Percentiles rank a stretch among this genome's conserved stretches.
phyloP scores from a whole-genome alignment of 2,797 vertebrate genomes.

The Enteromius unitaeniatus region DNA sequence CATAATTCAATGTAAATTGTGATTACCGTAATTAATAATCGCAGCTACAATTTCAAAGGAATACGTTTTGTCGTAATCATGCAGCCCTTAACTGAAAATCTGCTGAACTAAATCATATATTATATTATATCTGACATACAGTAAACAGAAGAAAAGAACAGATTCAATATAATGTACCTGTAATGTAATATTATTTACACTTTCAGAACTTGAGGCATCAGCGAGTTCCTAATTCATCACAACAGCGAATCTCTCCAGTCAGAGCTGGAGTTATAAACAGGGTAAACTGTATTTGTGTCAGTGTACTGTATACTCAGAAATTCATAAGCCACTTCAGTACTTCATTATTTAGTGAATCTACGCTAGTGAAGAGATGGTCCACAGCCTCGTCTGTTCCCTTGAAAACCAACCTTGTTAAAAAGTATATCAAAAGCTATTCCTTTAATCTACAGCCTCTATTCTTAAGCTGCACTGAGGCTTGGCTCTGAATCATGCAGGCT shows the following conservation, averaged over 20 bases:
- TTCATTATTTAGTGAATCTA: conserved; percentile 48
- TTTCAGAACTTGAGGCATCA: neutral
- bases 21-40: too few species aligned
- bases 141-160: neutral
- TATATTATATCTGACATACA: neutral
- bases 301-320: neutral
- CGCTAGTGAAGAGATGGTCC: conserved; percentile 6
- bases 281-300: neutral
- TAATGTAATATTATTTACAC: neutral
- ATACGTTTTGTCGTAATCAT: too few species aligned
- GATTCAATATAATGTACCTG: neutral
- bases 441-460: conserved; percentile 44
- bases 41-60: too few species aligned
- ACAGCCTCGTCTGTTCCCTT: conserved; percentile 10
- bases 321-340: conserved; percentile 1
- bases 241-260: neutral
- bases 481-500: conserved; percentile 1
- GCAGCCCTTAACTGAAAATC: neutral
- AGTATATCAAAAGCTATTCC: conserved; percentile 53
- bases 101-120: too few species aligned
- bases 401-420: conserved; percentile 54
- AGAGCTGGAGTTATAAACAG: neutral
- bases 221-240: neutral
- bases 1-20: too few species aligned
- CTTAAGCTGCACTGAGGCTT: conserved; percentile 29